A percentile compares a stretch with the other conserved stretches of the same genome.
These are phyloP conservation scores for Hyppa rectilinea DNA, from an alignment of 2,888 invertebrate genomes.

Conservation along the genomic window DNA sequence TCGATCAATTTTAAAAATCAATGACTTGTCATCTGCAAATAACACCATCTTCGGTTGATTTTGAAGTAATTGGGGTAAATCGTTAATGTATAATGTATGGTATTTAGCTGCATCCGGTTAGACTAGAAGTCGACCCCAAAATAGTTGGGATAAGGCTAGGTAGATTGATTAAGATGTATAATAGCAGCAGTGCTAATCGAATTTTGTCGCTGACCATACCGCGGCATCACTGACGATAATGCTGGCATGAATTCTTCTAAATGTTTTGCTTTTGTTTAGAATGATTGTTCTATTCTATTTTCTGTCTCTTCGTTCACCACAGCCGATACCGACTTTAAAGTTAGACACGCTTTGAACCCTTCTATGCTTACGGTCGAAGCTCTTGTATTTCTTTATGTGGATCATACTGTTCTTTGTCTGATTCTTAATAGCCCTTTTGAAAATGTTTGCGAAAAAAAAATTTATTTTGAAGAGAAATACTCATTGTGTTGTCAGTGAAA, in stretches of 20 bases:
- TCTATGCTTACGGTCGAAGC: slow-evolving; percentile 4
- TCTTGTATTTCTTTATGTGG: slow-evolving; percentile 2
- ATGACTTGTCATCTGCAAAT: no score
- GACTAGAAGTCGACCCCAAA: no score
- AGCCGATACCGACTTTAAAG: slow-evolving; percentile 24
- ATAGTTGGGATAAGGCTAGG: no score
- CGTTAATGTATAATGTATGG: no score
- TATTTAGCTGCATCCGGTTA: no score
- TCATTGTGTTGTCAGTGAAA: no score
- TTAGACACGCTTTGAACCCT: slow-evolving; percentile 39
- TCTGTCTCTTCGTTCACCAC: not conserved
- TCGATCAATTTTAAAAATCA: no score
- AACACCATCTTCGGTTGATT: no score
- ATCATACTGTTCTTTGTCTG: not conserved
- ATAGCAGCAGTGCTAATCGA: not conserved
- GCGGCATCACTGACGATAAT: not conserved
- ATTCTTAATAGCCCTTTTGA: not conserved
- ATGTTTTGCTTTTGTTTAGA: not conserved
- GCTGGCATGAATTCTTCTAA: not conserved
- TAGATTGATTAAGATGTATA: no score
- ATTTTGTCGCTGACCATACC: no score
- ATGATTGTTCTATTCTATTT: slow-evolving; percentile 1
- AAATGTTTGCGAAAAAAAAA: not conserved
- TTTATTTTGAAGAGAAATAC: not conserved
- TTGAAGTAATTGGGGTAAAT: no score